Conservation (phyloP, 2,113 vertebrate genomes). For the Pachypanchax playfairii region DNA sequence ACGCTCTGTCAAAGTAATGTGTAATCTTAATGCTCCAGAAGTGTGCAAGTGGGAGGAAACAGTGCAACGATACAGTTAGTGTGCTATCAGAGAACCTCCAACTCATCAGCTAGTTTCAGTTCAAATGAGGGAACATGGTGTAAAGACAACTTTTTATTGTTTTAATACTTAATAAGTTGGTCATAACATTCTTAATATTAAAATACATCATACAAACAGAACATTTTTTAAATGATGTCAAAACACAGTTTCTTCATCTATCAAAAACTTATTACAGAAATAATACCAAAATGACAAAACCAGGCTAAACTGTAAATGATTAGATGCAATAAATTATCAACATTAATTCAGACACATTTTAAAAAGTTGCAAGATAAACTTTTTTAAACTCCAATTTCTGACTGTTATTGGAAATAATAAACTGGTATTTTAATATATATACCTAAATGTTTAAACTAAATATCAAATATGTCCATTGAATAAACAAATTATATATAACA, state of each 20-base stretch:
- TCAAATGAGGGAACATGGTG: neutral
- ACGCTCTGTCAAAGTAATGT: conserved; percentile 37
- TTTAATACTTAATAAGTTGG: neutral
- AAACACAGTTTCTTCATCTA: conserved; percentile 1
- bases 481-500: neutral
- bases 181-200: conserved; percentile 28
- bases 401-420: too few relatives aligned
- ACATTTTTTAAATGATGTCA: neutral
- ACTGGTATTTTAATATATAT: too few relatives aligned
- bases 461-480: too few relatives aligned
- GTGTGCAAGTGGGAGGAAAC: conserved; percentile 56
- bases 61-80: conserved; percentile 16
- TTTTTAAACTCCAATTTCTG: too few relatives aligned
- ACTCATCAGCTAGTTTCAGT: conserved; percentile 16
- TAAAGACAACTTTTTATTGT: neutral
- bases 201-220: conserved; percentile 1
- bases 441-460: too few relatives aligned
- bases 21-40: conserved; percentile 70
- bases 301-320: conserved; percentile 1
- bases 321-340: conserved; percentile 16
- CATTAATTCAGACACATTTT: conserved; percentile 18
- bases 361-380: too few relatives aligned
- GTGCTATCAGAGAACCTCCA: conserved; percentile 42
- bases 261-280: conserved; percentile 20
- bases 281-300: neutral